Base-by-base conservation (phyloP, 1,140 invertebrate species). In the Neelides sp. region DNA sequence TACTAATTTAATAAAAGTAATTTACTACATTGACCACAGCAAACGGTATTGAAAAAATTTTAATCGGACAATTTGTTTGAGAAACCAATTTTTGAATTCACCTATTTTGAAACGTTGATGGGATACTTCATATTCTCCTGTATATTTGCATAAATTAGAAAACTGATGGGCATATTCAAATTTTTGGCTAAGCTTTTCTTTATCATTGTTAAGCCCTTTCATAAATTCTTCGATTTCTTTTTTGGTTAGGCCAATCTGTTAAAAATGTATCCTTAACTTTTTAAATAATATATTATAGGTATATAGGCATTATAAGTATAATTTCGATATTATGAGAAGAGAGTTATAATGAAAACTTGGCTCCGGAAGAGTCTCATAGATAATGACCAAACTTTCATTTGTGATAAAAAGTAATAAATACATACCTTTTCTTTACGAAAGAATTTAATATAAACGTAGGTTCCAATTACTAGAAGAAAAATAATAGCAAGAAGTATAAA, bases 341-440 rank as follows among this genome's bases (percentile, higher is more conserved):
- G n/a, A n/a, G n/a, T n/a, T n/a, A n/a, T n/a, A n/a, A n/a, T n/a
- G n/a, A n/a, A n/a, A n/a, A n/a, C n/a, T n/a, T n/a, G n/a, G n/a
- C n/a, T n/a, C n/a, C n/a, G n/a, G n/a, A n/a, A n/a, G n/a, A n/a
- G n/a, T n/a, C n/a, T n/a, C n/a, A n/a, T n/a, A n/a, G n/a, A n/a
- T n/a, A n/a, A n/a, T n/a, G n/a, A n/a, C n/a, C n/a, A n/a, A 20
- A 40, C 15, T 40, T 20, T 40, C 37, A 40, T 7, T 8, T 32
- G n/a, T 32, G 30, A n/a, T 24, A 26, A 7, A 43, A 43, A 7
- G 12, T 43, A 10, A 23, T 24, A 19, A 43, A 24, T 23, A 8
- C 23, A 10, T 43, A 43, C 41, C 7, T 46, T 30, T 46, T 46
- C 43, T 32, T 34, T 46, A 5, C 43, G n/a, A 28, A 46, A 17